phyloP scores from a whole-genome alignment of 2,113 vertebrate genomes.

The Rutilus rutilus region DNA sequence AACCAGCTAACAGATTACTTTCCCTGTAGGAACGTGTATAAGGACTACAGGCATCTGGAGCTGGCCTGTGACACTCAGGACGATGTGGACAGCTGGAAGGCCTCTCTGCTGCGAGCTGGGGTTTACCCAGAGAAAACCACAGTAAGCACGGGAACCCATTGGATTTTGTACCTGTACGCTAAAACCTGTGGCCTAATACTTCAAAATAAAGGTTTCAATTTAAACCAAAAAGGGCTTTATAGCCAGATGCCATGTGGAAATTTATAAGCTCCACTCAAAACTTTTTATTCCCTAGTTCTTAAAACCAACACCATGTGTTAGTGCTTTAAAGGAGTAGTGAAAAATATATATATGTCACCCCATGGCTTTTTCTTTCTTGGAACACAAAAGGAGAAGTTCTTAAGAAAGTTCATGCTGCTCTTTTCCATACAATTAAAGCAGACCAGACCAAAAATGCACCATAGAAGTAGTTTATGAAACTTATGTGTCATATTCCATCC shows the following conservation, averaged over 20 bases:
- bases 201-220: not conserved
- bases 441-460: not conserved
- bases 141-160: conserved; percentile 73
- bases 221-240: not conserved
- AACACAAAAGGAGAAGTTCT: not conserved
- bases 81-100: conserved; percentile 94
- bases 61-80: conserved; percentile 89
- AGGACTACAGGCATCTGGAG: conserved; percentile 92
- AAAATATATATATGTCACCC: not conserved
- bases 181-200: not conserved
- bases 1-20: conserved; percentile 48
- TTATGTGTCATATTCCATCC: no score
- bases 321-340: not conserved
- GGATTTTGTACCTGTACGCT: not conserved
- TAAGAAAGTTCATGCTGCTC: not conserved
- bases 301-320: conserved; percentile 12
- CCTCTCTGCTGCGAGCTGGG: conserved; percentile 89
- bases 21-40: conserved; percentile 89
- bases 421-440: not conserved
- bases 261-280: conserved; percentile 20
- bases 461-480: not conserved
- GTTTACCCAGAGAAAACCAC: conserved; percentile 89
- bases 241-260: not conserved
- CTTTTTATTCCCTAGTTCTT: conserved; percentile 4
- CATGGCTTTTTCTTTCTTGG: not conserved